phyloP scores from a whole-genome alignment of 2,888 invertebrate genomes.

The Ectemnius cavifrons region DNA sequence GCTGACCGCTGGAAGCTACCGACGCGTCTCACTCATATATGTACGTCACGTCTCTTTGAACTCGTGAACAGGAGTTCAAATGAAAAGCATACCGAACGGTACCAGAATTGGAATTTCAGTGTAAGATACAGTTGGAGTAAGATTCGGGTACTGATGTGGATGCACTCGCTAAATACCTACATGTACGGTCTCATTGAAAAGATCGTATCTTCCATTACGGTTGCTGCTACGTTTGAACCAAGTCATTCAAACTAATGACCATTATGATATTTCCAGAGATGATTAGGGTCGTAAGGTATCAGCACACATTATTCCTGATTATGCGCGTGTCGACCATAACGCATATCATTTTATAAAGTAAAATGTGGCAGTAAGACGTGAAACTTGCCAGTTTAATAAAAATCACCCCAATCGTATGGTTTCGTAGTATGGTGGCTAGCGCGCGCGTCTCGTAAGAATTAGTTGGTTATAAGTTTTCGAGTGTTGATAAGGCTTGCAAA shows the following conservation, averaged over 20 bases:
- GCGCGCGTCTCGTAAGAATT: too few relatives aligned
- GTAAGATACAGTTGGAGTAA: slow-evolving; percentile 6
- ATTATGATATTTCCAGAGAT: slow-evolving; percentile 28
- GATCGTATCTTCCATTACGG: slow-evolving; percentile 11
- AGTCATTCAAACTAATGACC: slow-evolving; percentile 26
- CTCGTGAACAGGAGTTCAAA: background rate
- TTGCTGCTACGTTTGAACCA: slow-evolving; percentile 15
- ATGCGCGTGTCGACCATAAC: slow-evolving; percentile 36
- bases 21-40: background rate
- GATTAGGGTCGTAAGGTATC: slow-evolving; percentile 50
- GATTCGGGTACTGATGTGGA: slow-evolving; percentile 18
- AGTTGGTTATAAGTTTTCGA: too few relatives aligned
- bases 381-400: background rate
- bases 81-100: background rate
- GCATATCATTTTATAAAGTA: slow-evolving; percentile 50
- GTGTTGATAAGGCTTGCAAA: slow-evolving; percentile 4
- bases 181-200: slow-evolving; percentile 18
- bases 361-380: slow-evolving; percentile 38
- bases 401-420: background rate
- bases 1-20: background rate
- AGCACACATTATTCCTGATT: slow-evolving; percentile 54
- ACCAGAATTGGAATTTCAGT: background rate
- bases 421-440: too few relatives aligned
- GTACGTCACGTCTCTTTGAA: background rate
- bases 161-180: slow-evolving; percentile 33